These are phyloP conservation scores for Heteractis magnifica DNA, from an alignment of 92 coral and sea anemone species.

Conservation along the genomic window DNA sequence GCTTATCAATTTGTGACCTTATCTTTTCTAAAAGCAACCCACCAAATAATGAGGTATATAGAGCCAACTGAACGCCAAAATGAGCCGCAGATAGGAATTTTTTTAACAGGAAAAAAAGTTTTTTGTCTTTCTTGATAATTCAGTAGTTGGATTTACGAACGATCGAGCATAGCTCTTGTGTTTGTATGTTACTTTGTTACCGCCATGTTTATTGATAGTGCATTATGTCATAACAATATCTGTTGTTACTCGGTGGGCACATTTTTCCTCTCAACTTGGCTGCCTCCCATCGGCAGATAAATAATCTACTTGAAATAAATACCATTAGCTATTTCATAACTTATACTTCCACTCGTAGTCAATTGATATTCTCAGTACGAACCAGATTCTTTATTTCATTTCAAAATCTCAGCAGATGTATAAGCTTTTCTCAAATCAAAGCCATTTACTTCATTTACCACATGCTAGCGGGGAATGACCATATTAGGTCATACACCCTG, in stretches of 20 bases:
- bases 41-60: too few relatives aligned
- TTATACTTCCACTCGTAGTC: neutral
- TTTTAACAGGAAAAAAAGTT: too few relatives aligned
- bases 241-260: neutral
- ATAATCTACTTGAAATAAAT: neutral
- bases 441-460: slow-evolving; percentile 2
- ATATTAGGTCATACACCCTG: slow-evolving; percentile 21
- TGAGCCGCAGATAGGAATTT: too few relatives aligned
- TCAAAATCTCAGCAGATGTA: slow-evolving; percentile 15
- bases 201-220: neutral
- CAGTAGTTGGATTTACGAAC: too few relatives aligned
- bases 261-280: neutral
- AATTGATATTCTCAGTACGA: neutral
- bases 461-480: slow-evolving; percentile 24
- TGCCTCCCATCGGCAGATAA: neutral
- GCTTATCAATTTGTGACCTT: too few relatives aligned
- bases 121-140: too few relatives aligned
- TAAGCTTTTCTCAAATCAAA: neutral
- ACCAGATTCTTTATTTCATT: neutral
- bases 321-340: neutral
- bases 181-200: neutral
- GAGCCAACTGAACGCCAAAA: too few relatives aligned
- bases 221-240: neutral
- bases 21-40: too few relatives aligned
- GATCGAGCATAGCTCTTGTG: too few relatives aligned